A percentile compares a stretch with the other conserved stretches of the same genome.
Conservation (phyloP, 2,888 invertebrate genomes). For the Mactromeris polynyma region DNA sequence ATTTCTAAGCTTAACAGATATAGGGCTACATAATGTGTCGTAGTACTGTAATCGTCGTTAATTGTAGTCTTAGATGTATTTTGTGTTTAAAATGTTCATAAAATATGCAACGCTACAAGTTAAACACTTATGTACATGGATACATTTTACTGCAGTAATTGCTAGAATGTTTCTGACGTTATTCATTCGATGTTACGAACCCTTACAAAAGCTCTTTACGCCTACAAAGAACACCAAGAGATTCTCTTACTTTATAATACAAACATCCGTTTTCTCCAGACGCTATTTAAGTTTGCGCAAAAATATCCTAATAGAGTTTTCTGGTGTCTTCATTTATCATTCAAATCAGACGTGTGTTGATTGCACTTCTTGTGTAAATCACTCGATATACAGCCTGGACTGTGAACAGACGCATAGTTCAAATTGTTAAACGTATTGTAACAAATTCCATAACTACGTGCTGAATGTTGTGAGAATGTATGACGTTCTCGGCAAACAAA, state of each 20-base stretch:
- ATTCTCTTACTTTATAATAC: background rate
- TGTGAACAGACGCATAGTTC: background rate
- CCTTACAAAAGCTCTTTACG: background rate
- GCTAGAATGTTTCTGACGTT: background rate
- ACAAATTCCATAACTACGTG: background rate
- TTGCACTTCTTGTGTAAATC: slow-evolving; percentile 5
- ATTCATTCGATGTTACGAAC: background rate
- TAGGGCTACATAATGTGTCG: too few relatives aligned
- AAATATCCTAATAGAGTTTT: background rate
- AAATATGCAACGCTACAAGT: too few relatives aligned
- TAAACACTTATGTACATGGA: background rate
- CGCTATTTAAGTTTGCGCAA: slow-evolving; percentile 9
- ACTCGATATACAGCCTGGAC: background rate
- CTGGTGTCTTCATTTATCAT: slow-evolving; percentile 9
- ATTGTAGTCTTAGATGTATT: too few relatives aligned
- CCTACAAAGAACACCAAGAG: background rate
- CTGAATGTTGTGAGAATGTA: background rate
- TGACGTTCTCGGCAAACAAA: background rate
- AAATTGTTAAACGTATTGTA: slow-evolving; percentile 7
- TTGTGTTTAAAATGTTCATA: too few relatives aligned
- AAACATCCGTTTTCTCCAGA: background rate
- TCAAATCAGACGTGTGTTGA: background rate
- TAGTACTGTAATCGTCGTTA: too few relatives aligned
- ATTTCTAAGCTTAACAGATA: too few relatives aligned
- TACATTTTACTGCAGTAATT: background rate